These are phyloP conservation scores for Apamea monoglypha DNA, from an alignment of 2,888 invertebrate species.

Conservation along the genomic window DNA sequence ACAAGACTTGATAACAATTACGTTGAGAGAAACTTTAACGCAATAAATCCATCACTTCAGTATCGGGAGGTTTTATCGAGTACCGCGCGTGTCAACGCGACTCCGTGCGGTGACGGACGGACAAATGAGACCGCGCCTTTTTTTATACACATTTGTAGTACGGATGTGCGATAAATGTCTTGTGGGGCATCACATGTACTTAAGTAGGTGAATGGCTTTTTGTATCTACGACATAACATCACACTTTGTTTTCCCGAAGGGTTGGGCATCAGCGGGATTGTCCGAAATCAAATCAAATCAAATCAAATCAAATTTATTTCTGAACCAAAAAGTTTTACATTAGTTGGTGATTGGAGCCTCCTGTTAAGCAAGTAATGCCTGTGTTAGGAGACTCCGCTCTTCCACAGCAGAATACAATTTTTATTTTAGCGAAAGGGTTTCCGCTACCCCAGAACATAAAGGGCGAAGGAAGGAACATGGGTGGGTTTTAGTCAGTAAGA, in stretches of 20 bases:
- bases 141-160: conserved; percentile 5
- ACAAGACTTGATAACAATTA: conserved; percentile 15
- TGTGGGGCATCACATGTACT: neutral
- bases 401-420: too few species aligned
- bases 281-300: too few species aligned
- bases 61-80: conserved; percentile 33
- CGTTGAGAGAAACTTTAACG: conserved; percentile 25
- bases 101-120: conserved; percentile 29
- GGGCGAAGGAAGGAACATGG: too few species aligned
- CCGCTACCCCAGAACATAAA: too few species aligned
- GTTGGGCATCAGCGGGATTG: too few species aligned
- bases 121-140: conserved; percentile 29
- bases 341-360: too few species aligned
- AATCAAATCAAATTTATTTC: too few species aligned
- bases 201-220: neutral
- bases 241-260: neutral
- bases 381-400: too few species aligned
- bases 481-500: too few species aligned
- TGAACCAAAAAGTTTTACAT: too few species aligned
- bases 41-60: conserved; percentile 58
- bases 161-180: neutral
- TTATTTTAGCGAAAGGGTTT: too few species aligned
- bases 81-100: conserved; percentile 12
- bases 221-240: neutral
- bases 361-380: too few species aligned